Base-by-base conservation (phyloP, 2,113 vertebrate species). In the Labeo catla region DNA sequence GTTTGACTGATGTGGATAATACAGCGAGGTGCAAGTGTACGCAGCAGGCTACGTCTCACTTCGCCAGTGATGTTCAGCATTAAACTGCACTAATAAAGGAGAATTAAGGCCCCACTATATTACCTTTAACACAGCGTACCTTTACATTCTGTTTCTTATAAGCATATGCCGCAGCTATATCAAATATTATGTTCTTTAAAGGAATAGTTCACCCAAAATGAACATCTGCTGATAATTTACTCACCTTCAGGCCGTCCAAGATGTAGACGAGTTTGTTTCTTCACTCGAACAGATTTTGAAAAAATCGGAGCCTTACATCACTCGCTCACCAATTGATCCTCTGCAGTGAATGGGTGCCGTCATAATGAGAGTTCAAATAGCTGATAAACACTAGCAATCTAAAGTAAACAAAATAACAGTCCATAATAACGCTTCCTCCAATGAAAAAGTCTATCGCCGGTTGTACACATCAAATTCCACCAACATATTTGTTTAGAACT, bases 1-100 rank as follows among this genome's bases (percentile, higher is more conserved):
- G 63, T 57, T 57, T 89, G 88, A 87, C 85, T 86, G 84, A 87
- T 89, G 47, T 85, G 73, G 47, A 59, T 76, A 87, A 79, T 84
- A 70, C 78, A 57, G 61, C 6, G n/a, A 82, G 54, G 72, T 57
- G 68, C 81, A 84, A 86, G n/a, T 81, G 21, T 61, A 61, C 57
- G 8, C 57, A 61, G 57, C 57, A 61, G 57, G 57, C 57, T 61
- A 61, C 57, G 11, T 70, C 11, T 36, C 86, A 47, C 23, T 66
- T 61, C 63, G 19, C 50, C 61, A 5, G 49, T 83, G 84, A 87
- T 82, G 76, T 87, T 81, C 81, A 54, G 80, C 86, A 72, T 81
- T 76, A 81, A 89, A 87, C 68, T 70, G 45, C 21, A 70, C 88
- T 77, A 84, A 87, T 82, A 77, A 86, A 84, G 68, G 70, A 84